A percentile compares a stretch with the other conserved stretches of the same genome.
Conservation (phyloP, 2,797 vertebrate species). For the Diplodus sargus region DNA sequence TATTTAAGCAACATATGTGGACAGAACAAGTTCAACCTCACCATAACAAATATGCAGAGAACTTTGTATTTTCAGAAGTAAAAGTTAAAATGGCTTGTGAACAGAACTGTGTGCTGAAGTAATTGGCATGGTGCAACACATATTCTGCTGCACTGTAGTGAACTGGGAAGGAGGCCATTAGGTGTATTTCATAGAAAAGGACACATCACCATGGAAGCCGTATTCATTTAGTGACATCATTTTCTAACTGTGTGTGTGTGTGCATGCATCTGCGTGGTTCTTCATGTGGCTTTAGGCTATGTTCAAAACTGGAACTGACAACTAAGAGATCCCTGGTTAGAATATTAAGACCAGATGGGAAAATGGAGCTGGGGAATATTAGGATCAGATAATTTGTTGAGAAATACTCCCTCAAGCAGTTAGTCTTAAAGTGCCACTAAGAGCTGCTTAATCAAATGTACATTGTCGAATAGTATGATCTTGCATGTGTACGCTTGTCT, state of each 20-base stretch:
- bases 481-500: neutral
- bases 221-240: slow-evolving; percentile 27
- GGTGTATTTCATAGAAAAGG: slow-evolving; percentile 43
- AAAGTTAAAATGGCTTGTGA: neutral
- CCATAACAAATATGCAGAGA: too few relatives aligned
- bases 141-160: slow-evolving; percentile 5
- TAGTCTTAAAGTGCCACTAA: neutral
- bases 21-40: neutral
- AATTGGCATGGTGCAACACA: neutral
- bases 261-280: neutral
- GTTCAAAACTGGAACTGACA: neutral
- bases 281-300: neutral
- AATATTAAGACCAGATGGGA: neutral
- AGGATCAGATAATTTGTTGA: neutral
- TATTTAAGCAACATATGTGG: neutral
- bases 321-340: neutral
- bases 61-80: neutral
- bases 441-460: neutral
- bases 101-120: neutral
- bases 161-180: slow-evolving; percentile 15
- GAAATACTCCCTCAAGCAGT: neutral
- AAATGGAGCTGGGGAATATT: neutral
- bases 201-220: slow-evolving; percentile 22
- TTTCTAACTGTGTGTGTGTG: neutral
- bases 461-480: neutral